Evolutionary conservation across 2,113 vertebrate genomes (phyloP).

Genomic region (Bagarius yarrelli): DNA sequence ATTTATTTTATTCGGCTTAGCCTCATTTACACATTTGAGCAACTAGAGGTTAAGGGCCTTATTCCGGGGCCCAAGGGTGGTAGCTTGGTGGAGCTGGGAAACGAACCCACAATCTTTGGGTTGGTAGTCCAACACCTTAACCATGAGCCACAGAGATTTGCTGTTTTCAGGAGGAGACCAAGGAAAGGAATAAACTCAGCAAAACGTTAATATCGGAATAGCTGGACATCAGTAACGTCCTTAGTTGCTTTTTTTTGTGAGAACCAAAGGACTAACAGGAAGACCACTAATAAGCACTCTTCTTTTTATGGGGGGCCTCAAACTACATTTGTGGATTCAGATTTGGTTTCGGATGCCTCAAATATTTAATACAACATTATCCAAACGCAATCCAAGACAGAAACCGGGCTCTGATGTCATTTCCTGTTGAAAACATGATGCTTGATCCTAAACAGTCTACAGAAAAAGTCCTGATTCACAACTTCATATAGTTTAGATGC

Average conservation of each 20-base stretch:
- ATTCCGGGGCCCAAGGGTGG: too few relatives aligned
- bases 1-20: not conserved
- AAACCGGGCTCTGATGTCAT: not conserved
- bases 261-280: not conserved
- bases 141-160: not conserved
- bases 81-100: too few relatives aligned
- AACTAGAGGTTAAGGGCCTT: too few relatives aligned
- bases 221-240: not conserved
- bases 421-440: not conserved
- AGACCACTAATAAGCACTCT: not conserved
- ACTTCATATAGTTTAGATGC: too few relatives aligned
- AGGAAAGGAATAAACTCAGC: not conserved
- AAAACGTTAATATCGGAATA: too few relatives aligned
- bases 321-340: slow-evolving; percentile 1
- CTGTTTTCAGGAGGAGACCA: not conserved
- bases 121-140: too few relatives aligned
- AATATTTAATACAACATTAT: not conserved
- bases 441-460: not conserved
- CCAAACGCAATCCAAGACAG: not conserved
- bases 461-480: not conserved
- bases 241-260: not conserved
- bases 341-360: not conserved
- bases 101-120: too few relatives aligned
- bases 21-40: too few relatives aligned
- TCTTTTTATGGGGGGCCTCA: not conserved